Conservation (phyloP, 2,113 vertebrate genomes). For the Mus pahari region DNA sequence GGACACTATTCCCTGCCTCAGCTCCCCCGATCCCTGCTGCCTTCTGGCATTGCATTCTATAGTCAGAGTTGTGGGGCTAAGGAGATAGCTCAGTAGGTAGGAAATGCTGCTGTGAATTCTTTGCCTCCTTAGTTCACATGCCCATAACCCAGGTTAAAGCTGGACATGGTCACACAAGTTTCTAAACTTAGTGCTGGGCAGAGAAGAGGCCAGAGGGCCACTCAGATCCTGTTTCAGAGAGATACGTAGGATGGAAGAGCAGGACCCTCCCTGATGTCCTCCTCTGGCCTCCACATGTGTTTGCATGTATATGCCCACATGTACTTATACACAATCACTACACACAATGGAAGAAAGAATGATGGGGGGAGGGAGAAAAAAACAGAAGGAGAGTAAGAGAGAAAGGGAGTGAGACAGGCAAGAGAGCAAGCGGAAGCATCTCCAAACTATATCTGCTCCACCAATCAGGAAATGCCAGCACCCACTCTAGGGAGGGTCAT, state of each 20-base stretch:
- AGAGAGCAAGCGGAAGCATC: neutral
- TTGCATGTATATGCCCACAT: neutral
- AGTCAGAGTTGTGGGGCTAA: neutral
- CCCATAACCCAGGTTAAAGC: neutral
- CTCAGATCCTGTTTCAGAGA: neutral
- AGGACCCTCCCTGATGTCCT: neutral
- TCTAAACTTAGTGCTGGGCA: neutral
- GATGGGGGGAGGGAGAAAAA: rapidly evolving
- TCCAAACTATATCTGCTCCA: neutral
- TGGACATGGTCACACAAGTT: neutral
- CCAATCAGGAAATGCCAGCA: neutral
- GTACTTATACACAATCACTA: neutral
- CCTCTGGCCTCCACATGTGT: neutral
- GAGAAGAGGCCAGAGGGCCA: neutral
- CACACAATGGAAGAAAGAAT: neutral
- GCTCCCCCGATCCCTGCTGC: neutral
- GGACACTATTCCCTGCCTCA: neutral
- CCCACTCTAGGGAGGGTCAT: neutral
- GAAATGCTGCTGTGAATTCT: neutral
- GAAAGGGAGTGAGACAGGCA: neutral
- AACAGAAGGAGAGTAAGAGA: too few relatives aligned
- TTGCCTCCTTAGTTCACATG: too few relatives aligned
- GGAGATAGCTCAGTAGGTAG: too few relatives aligned
- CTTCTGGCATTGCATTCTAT: neutral
- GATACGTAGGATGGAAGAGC: neutral